Percentiles rank a stretch among this genome's conserved stretches.
Evolutionary conservation across 2,113 vertebrate genomes (phyloP).

Genomic region (Phyllopteryx taeniolatus): DNA sequence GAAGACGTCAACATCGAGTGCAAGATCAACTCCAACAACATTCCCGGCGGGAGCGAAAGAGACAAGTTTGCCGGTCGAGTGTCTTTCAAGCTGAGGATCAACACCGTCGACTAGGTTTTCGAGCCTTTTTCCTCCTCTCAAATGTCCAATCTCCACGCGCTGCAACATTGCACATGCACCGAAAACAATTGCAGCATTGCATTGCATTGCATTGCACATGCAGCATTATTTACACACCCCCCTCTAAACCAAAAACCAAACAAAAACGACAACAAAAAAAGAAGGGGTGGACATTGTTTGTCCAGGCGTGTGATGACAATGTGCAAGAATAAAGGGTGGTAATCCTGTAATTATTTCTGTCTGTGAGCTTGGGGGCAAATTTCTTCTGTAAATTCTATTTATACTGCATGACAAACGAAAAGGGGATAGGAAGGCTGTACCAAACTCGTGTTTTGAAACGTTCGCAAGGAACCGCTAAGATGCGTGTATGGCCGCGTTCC

Average conservation of each 20-base stretch:
- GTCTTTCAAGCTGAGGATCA: constrained; percentile 85
- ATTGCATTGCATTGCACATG: no score
- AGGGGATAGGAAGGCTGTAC: constrained; percentile 51
- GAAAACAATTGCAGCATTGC: constrained; percentile 57
- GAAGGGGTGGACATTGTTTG: constrained; percentile 16
- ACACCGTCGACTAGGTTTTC: constrained; percentile 62
- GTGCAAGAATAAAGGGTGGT: constrained; percentile 46
- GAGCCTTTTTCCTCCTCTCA: constrained; percentile 24
- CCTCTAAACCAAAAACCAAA: neutral
- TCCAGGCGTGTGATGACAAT: constrained; percentile 13
- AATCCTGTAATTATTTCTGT: constrained; percentile 64
- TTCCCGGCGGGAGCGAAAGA: constrained; percentile 70
- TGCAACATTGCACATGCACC: constrained; percentile 55
- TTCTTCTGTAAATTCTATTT: constrained; percentile 71
- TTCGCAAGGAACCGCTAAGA: constrained; percentile 43
- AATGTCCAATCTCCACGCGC: constrained; percentile 47
- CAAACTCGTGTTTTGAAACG: constrained; percentile 44
- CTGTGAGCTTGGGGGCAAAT: constrained; percentile 61
- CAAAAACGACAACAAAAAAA: neutral
- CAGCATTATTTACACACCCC: no score
- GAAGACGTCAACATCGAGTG: constrained; percentile 84
- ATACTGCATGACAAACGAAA: constrained; percentile 71
- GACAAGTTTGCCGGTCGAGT: constrained; percentile 88
- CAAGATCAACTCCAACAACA: constrained; percentile 77
- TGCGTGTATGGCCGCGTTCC: constrained; percentile 26